A percentile compares a stretch with the other conserved stretches of the same genome.
Conservation (phyloP, 2,888 invertebrate species). For the Lamellibrachia satsuma region DNA sequence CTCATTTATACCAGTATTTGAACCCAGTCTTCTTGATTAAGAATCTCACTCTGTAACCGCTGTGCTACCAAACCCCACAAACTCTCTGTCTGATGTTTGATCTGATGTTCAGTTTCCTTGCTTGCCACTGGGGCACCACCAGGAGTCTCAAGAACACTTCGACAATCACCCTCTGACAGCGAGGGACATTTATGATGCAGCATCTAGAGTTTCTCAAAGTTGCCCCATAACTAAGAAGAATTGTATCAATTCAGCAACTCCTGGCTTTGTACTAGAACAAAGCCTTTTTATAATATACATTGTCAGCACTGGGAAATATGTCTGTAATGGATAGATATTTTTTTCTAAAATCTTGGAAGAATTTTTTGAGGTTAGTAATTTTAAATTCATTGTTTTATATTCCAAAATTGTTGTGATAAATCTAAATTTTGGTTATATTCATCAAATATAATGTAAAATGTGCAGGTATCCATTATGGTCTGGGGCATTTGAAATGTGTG, state of each 20-base stretch:
- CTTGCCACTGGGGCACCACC: background rate
- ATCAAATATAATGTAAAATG: background rate
- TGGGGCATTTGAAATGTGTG: background rate
- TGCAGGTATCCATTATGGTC: background rate
- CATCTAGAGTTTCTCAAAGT: background rate
- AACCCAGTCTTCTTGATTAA: too few species aligned
- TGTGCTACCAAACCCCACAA: too few species aligned
- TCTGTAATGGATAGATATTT: too few species aligned
- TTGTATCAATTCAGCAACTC: too few species aligned
- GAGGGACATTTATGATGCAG: background rate
- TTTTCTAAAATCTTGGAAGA: too few species aligned
- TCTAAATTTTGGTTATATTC: background rate
- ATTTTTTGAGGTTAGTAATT: background rate
- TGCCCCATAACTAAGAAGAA: too few species aligned
- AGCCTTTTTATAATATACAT: background rate
- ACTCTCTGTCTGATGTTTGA: too few species aligned
- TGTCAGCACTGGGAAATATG: background rate
- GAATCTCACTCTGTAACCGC: too few species aligned
- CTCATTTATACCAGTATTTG: too few species aligned
- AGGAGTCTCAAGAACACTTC: background rate
- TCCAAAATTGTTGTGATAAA: slow-evolving; percentile 13
- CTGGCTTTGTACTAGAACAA: too few species aligned
- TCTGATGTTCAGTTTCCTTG: background rate
- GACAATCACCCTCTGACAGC: background rate
- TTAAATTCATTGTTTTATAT: background rate